Percentiles rank a stretch among this genome's conserved stretches.
Conservation (phyloP, 2,888 invertebrate species). For the Pharmacophagus antenor region DNA sequence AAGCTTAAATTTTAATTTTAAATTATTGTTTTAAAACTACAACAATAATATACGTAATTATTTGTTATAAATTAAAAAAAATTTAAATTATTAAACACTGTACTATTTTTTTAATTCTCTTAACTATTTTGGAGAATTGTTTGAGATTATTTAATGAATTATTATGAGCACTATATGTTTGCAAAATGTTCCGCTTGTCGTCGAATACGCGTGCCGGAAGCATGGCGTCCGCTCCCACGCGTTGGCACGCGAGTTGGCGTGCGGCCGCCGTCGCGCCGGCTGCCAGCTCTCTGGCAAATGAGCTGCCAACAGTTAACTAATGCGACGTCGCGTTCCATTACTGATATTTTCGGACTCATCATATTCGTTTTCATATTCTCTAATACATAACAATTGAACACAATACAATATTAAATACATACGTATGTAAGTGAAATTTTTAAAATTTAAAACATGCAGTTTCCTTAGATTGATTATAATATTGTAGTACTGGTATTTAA, state of each 20-base stretch:
- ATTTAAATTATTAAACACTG: too few species aligned
- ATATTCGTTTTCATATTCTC: conserved; percentile 6
- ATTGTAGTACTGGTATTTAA: too few species aligned
- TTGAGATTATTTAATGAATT: not conserved
- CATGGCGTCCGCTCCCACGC: conserved; percentile 66
- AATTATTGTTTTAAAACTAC: too few species aligned
- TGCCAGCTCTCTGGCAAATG: conserved; percentile 32
- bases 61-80: too few species aligned
- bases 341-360: conserved; percentile 33
- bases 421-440: too few species aligned
- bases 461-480: too few species aligned
- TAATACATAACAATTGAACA: not conserved
- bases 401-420: not conserved
- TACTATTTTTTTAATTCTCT: too few species aligned
- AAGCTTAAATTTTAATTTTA: too few species aligned
- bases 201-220: conserved; percentile 62
- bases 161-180: conserved; percentile 2
- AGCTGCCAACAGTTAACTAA: conserved; percentile 32
- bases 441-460: too few species aligned
- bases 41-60: too few species aligned
- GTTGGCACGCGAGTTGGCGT: conserved; percentile 57
- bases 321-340: conserved; percentile 33
- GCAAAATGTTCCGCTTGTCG: conserved; percentile 30
- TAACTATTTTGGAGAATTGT: too few species aligned
- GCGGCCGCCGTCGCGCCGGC: conserved; percentile 35